These are phyloP conservation scores for Rhyacichthys aspro DNA, from an alignment of 2,797 vertebrate species.

Conservation along the genomic window DNA sequence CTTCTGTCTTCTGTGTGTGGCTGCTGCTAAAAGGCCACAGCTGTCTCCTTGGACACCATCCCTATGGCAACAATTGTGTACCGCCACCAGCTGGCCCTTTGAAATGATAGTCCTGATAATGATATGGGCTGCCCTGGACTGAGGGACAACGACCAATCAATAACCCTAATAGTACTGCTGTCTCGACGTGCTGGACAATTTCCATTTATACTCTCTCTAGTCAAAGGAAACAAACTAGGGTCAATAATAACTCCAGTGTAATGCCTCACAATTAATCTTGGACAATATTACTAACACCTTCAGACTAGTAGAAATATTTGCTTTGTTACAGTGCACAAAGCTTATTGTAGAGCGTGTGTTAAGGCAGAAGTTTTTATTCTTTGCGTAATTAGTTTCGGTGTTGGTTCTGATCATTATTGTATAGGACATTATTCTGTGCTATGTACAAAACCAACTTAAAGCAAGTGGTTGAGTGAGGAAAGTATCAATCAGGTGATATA, in stretches of 20 bases:
- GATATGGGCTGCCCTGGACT: conserved; percentile 55
- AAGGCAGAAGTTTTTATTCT: conserved; percentile 43
- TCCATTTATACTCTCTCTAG: conserved; percentile 48
- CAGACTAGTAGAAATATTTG: conserved; percentile 2
- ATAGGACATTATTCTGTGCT: too few species aligned
- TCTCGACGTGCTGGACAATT: conserved; percentile 56
- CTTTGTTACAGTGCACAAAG: conserved; percentile 39
- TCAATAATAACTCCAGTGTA: conserved; percentile 41
- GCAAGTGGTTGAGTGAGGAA: too few species aligned
- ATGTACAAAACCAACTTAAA: too few species aligned
- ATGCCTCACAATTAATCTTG: conserved; percentile 30
- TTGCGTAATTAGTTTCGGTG: neutral
- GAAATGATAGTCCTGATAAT: conserved; percentile 55
- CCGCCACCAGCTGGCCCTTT: conserved; percentile 48
- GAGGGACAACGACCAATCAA: conserved; percentile 68
- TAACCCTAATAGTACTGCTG: conserved; percentile 63
- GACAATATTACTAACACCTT: conserved; percentile 28
- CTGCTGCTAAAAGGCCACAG: conserved; percentile 72
- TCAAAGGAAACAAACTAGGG: conserved; percentile 46
- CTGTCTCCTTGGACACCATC: conserved; percentile 71
- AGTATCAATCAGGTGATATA: too few species aligned
- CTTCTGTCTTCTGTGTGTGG: conserved; percentile 71
- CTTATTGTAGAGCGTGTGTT: conserved; percentile 43
- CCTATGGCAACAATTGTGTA: conserved; percentile 72
- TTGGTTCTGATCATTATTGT: too few species aligned